These are phyloP conservation scores for Ariopsis seemanni DNA, from an alignment of 2,113 vertebrate species.

Conservation along the genomic window DNA sequence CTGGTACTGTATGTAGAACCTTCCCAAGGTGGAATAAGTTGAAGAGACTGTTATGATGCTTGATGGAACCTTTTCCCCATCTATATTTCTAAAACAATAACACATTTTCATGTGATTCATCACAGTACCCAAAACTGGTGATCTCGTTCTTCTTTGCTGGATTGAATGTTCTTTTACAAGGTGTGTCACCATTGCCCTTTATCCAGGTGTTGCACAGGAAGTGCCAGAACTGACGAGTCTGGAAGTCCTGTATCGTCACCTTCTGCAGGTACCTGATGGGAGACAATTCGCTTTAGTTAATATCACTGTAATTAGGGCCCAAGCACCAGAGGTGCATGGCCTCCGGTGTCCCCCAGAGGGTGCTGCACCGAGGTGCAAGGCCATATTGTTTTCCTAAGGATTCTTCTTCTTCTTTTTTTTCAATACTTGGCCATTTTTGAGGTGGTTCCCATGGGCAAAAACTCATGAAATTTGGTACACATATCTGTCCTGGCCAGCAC, in stretches of 20 bases:
- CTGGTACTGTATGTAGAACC: neutral
- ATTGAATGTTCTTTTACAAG: slow-evolving; percentile 72
- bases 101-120: neutral
- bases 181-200: slow-evolving; percentile 65
- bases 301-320: neutral
- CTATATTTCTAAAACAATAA: neutral
- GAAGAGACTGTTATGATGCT: neutral
- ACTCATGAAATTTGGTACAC: too few relatives aligned
- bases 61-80: neutral
- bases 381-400: too few relatives aligned
- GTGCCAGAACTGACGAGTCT: slow-evolving; percentile 66
- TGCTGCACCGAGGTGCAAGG: too few relatives aligned
- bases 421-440: too few relatives aligned
- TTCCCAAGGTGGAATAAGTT: neutral
- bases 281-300: neutral
- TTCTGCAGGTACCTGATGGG: slow-evolving; percentile 72
- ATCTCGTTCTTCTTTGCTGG: slow-evolving; percentile 74
- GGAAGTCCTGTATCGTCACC: slow-evolving; percentile 72
- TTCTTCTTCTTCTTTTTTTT: too few relatives aligned
- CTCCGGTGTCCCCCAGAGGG: too few relatives aligned
- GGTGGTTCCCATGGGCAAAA: too few relatives aligned
- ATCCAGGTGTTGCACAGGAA: slow-evolving; percentile 77
- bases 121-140: slow-evolving; percentile 73
- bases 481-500: too few relatives aligned
- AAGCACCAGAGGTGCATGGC: too few relatives aligned